These are phyloP conservation scores for Odocoileus hemionus DNA, from an alignment of 2,113 vertebrate species.

Conservation along the genomic window DNA sequence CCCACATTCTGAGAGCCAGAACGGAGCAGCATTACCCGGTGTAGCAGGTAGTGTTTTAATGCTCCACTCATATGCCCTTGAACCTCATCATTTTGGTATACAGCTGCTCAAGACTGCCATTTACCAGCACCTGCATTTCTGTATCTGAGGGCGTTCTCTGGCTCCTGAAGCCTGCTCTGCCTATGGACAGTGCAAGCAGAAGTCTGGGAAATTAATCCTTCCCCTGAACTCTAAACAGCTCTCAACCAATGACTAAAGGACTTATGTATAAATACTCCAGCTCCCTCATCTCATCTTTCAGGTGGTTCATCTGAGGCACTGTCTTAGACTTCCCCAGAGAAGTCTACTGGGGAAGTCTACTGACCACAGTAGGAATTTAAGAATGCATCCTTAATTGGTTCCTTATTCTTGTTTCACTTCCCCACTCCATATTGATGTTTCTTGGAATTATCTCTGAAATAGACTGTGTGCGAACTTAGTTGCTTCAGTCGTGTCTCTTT, in stretches of 20 bases:
- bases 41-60: not conserved
- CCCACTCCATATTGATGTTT: not conserved
- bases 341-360: no score
- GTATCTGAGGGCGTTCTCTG: not conserved
- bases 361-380: not conserved
- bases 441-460: not conserved
- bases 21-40: not conserved
- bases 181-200: not conserved
- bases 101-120: not conserved
- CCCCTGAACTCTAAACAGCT: not conserved
- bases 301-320: not conserved
- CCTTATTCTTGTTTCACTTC: not conserved
- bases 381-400: not conserved
- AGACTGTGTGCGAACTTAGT: not conserved
- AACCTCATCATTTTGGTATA: not conserved
- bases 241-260: not conserved
- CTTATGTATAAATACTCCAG: not conserved
- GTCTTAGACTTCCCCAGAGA: not conserved
- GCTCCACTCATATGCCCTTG: not conserved
- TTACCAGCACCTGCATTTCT: no score
- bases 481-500: not conserved
- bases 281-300: not conserved
- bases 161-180: not conserved
- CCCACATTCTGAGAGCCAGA: not conserved
- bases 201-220: not conserved